Base-by-base conservation (phyloP, 2,888 invertebrate genomes). In the Pachydiplax longipennis region DNA sequence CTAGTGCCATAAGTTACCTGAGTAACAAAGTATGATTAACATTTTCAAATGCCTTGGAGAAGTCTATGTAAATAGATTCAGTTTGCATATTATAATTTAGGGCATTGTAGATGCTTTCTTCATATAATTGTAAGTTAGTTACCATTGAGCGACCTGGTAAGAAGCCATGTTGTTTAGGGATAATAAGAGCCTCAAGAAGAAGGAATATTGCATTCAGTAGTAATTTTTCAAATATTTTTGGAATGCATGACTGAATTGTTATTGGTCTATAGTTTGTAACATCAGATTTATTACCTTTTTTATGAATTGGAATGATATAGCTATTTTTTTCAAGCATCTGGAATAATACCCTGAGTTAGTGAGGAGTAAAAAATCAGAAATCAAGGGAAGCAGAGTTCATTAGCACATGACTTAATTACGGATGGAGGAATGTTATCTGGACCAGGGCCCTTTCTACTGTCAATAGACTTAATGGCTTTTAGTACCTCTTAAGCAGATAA, bases 271-370 rank as follows among this genome's bases (percentile, higher is more conserved):
- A n/a, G n/a, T n/a, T n/a, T n/a, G n/a, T n/a, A n/a, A n/a, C n/a
- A n/a, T n/a, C n/a, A n/a, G n/a, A n/a, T n/a, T n/a, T n/a, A n/a
- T n/a, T n/a, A n/a, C n/a, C n/a, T n/a, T n/a, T n/a, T n/a, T n/a
- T n/a, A n/a, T n/a, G n/a, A n/a, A n/a, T n/a, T n/a, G n/a, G n/a
- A n/a, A n/a, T n/a, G n/a, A n/a, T n/a, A n/a, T n/a, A n/a, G n/a
- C n/a, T n/a, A n/a, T 73, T 37, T 91, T n/a, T 92, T 92, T 90
- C 91, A 92, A 10, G 48, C 0, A 2, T 37, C 25, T 0, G 92
- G 92, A 35, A 92, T 92, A 6, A 81, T 80, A 22, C 91, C 92
- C 15, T 73, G 61, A 8, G 15, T 4, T 31, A 92, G 53, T 12
- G 91, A 91, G n/a, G n/a, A n/a, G n/a, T n/a, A n/a, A n/a, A n/a